Base-by-base conservation (phyloP, 1,140 invertebrate genomes). In the Thaumetopoea pityocampa region DNA sequence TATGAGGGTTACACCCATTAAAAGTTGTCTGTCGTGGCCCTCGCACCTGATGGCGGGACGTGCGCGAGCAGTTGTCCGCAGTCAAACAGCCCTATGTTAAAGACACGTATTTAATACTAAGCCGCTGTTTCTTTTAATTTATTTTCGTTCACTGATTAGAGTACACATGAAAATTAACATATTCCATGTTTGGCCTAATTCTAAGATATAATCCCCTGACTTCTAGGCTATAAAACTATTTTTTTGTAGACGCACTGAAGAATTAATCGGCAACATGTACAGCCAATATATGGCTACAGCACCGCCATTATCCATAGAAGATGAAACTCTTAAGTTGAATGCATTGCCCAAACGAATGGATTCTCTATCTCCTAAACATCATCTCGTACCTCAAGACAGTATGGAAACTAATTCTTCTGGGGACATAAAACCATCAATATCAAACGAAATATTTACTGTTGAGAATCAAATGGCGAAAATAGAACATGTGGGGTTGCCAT, bases 201-300 rank as follows among this genome's bases (percentile, higher is more conserved):
- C 9, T n/a, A 20, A 17, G 19, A 18, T 9, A 32, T 26, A 15
- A 14, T n/a, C 24, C n/a, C n/a, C n/a, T n/a, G n/a, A n/a, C n/a
- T n/a, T n/a, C n/a, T n/a, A n/a, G n/a, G n/a, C n/a, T n/a, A n/a
- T n/a, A n/a, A n/a, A n/a, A n/a, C n/a, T n/a, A n/a, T 30, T 48
- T 20, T 22, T 55, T 74, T 64, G 14, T 53, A 85, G 85, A 56
- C 64, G 85, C 18, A 86, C 85, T 26, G 85, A 87, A 67, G 79
- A 87, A 47, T 50, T 87, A 15, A 76, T 87, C 23, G 80, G 80
- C 8, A 84, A 78, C 27, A 81, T 85, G 51, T 83, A 87, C 42
- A 77, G 40, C 36, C 78, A 85, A 41, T 86, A 86, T 48, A 72
- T 86, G 62, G 78, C 84, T 0, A 53, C 78, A 0, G 74, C 80